These are phyloP conservation scores for Adineta ricciae DNA, from an alignment of 2,888 invertebrate genomes.

Conservation along the genomic window DNA sequence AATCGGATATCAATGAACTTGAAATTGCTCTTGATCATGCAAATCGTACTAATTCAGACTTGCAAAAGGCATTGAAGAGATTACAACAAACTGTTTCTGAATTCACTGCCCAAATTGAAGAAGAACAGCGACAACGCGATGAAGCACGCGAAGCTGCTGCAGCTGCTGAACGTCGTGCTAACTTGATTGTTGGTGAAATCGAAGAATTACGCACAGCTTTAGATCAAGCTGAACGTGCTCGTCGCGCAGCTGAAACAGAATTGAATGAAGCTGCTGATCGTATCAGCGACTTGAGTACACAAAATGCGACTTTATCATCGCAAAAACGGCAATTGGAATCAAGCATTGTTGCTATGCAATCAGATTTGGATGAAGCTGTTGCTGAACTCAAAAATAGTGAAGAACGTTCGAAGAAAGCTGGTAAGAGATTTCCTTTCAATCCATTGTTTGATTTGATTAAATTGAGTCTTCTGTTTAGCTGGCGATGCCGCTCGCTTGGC, in stretches of 20 bases:
- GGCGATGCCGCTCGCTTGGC: conserved; percentile 82
- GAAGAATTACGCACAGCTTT: conserved; percentile 86
- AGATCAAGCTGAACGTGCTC: conserved; percentile 74
- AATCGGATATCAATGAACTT: conserved; percentile 97
- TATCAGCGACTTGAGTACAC: conserved; percentile 86
- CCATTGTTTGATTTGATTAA: too few relatives aligned
- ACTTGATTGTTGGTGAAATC: conserved; percentile 90
- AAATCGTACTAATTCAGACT: conserved; percentile 94
- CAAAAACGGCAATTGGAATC: conserved; percentile 99
- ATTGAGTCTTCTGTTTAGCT: conserved; percentile 33
- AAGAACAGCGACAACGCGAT: conserved; percentile 92
- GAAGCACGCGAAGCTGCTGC: conserved; percentile 94
- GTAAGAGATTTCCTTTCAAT: not conserved
- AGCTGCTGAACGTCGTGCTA: conserved; percentile 90
- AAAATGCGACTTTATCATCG: conserved; percentile 81
- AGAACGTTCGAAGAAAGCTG: conserved; percentile 56
- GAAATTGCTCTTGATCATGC: conserved; percentile 97
- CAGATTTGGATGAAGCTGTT: conserved; percentile 93
- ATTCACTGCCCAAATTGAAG: conserved; percentile 84
- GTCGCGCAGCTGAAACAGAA: conserved; percentile 94
- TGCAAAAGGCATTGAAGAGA: conserved; percentile 97
- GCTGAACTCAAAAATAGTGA: conserved; percentile 97
- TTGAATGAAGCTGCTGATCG: conserved; percentile 94
- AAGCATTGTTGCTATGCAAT: conserved; percentile 91
- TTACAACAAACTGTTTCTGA: conserved; percentile 95